Percentiles rank a stretch among this genome's conserved stretches.
These are phyloP conservation scores for Dryomyza anilis DNA, from an alignment of 2,888 invertebrate genomes.

Conservation along the genomic window DNA sequence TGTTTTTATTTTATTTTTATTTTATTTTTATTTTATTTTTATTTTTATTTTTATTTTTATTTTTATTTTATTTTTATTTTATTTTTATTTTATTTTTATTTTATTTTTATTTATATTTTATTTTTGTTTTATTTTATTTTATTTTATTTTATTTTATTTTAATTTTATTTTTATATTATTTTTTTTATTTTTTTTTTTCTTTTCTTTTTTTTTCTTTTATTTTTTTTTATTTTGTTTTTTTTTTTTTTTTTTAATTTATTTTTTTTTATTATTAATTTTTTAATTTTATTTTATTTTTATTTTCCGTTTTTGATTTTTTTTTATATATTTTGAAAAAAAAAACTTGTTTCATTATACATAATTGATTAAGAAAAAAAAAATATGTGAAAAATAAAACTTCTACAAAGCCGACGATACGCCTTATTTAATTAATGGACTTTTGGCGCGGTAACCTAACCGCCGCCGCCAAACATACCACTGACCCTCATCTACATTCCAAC, in stretches of 20 bases:
- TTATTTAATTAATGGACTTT: slow-evolving; percentile 2
- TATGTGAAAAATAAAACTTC: not conserved
- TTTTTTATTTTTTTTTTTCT: no score
- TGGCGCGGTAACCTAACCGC: no score
- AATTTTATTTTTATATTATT: no score
- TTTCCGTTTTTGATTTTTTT: no score
- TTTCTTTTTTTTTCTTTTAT: no score
- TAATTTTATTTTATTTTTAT: no score
- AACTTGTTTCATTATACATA: no score
- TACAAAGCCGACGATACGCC: not conserved
- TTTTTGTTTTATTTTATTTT: not conserved
- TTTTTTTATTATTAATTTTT: no score
- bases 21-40: not conserved
- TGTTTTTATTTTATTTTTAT: not conserved
- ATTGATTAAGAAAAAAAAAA: no score
- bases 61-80: not conserved
- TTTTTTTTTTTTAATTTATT: no score
- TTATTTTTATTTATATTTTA: not conserved
- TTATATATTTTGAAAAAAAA: no score
- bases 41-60: not conserved
- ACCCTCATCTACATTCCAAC: not conserved
- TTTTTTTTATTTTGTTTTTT: no score
- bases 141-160: not conserved
- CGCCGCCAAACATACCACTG: not conserved
- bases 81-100: not conserved